Percentiles rank a stretch among this genome's conserved stretches.
Evolutionary conservation across 2,888 invertebrate genomes (phyloP).

Genomic region (Onchidella celtica): DNA sequence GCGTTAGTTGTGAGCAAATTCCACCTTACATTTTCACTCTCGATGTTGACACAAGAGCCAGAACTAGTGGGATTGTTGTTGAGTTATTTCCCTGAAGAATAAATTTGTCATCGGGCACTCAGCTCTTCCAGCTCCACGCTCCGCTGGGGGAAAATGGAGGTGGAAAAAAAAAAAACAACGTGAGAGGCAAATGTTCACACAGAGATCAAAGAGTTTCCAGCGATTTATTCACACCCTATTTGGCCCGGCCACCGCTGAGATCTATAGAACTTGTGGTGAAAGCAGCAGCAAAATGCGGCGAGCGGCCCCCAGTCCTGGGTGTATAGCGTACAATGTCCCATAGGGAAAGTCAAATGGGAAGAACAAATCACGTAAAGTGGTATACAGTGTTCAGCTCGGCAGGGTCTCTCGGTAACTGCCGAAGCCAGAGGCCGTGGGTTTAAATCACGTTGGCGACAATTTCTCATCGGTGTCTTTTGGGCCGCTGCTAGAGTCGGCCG

Average conservation of each 20-base stretch:
- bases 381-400: background rate
- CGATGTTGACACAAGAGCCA: background rate
- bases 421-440: background rate
- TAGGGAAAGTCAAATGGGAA: background rate
- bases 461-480: background rate
- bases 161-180: no score
- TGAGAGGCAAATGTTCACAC: background rate
- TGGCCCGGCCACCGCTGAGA: background rate
- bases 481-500: no score
- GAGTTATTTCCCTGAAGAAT: slow-evolving; percentile 21
- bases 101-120: slow-evolving; percentile 25
- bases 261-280: slow-evolving; percentile 17
- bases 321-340: background rate
- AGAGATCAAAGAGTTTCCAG: slow-evolving; percentile 26
- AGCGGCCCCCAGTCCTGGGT: background rate
- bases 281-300: background rate
- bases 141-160: no score
- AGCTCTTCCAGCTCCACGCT: no score
- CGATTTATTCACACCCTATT: slow-evolving; percentile 8
- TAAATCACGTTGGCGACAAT: background rate
- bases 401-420: slow-evolving; percentile 17
- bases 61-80: background rate
- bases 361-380: slow-evolving; percentile 33
- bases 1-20: no score
- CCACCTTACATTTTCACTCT: no score